Evolutionary conservation across 1,140 invertebrate genomes (phyloP), one percentile per base, ranked within the genome.

Genomic region (Stenopsyche tienmushanensis): DNA sequence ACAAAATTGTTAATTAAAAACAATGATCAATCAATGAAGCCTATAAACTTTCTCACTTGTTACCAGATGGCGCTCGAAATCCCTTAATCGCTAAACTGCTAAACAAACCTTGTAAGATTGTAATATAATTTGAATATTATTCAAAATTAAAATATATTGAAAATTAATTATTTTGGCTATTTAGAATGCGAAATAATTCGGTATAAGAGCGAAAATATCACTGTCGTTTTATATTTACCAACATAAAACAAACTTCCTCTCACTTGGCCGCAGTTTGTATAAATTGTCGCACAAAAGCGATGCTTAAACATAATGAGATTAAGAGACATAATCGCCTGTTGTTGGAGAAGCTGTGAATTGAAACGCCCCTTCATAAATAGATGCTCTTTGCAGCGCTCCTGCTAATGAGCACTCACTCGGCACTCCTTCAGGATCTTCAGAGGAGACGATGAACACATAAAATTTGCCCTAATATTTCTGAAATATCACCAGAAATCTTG

Each of bases 281-380:
- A 34, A 34, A 34, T 7, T 13, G 29, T 13, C 29, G 17, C 17
- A 5, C 8, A 7, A 47, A 9, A 47, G 7, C 17, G 18, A 47
- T 15, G 17, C 44, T 47, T 47, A 47, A 9, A 13, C 7, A 20
- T 20, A 20, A 8, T 47, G 17, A 7, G 18, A 5, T 5, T 18
- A 47, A 47, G 44, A 7, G 44, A 5, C 44, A 15, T 47, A 8
- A 47, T 18, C 8, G 44, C 18, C 18, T 47, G 44, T 8, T 39
- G 44, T 18, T 13, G 5, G 29, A 34, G 13, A 34, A 13, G 29
- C 29, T n/a, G n/a, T n/a, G n/a, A n/a, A n/a, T n/a, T 18, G 17
- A 47, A 47, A 47, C 10, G 44, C 44, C 44, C 18, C 44, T 13
- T 47, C 44, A 47, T 47, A 47, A 47, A 47, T 47, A 8, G 44